These are phyloP conservation scores for Colaptes auratus DNA, from an alignment of 2,113 vertebrate species.

Conservation along the genomic window DNA sequence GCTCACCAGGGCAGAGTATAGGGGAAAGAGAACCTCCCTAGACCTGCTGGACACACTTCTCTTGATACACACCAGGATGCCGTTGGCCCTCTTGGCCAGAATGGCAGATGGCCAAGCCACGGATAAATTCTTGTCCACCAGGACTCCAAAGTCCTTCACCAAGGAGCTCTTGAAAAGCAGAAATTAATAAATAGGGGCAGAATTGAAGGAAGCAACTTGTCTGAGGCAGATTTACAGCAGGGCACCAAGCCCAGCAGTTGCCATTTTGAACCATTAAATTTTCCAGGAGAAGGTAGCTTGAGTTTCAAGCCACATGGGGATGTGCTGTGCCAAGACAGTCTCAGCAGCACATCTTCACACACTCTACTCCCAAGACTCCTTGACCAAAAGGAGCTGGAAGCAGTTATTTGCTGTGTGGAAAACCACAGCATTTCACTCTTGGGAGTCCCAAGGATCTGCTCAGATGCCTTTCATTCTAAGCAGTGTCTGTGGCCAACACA, in stretches of 20 bases:
- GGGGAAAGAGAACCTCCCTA: no score
- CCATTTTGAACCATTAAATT: neutral
- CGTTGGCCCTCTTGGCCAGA: no score
- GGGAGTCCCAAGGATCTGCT: neutral
- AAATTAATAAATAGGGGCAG: conserved; percentile 4
- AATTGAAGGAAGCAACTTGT: neutral
- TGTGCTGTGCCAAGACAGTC: neutral
- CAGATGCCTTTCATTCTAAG: neutral
- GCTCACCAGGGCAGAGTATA: no score
- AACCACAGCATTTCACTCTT: neutral
- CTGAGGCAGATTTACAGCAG: neutral
- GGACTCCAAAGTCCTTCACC: no score
- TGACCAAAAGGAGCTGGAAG: neutral
- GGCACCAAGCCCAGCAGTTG: neutral
- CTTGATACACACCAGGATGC: no score
- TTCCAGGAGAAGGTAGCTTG: neutral
- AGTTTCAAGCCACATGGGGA: neutral
- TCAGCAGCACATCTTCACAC: neutral
- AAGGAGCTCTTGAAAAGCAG: neutral
- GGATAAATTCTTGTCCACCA: no score
- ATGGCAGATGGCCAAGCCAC: no score
- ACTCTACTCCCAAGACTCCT: neutral
- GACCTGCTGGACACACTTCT: no score
- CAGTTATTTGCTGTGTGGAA: neutral
- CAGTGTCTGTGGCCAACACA: neutral